Percentiles rank a stretch among this genome's conserved stretches.
These are phyloP conservation scores for Cremastinae sp. DNA, from an alignment of 2,888 invertebrate genomes.

Conservation along the genomic window DNA sequence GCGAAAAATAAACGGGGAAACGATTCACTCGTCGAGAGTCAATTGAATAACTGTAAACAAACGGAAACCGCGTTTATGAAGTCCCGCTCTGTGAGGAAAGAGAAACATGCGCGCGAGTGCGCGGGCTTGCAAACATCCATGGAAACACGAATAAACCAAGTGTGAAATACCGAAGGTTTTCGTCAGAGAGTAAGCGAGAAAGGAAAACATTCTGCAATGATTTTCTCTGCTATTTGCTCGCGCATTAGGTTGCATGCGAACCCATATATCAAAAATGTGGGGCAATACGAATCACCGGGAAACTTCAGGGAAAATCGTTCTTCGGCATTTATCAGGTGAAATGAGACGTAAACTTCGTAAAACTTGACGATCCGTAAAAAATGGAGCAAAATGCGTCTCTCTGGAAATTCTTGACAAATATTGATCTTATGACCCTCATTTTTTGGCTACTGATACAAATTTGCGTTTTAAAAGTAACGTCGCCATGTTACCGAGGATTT, in stretches of 20 bases:
- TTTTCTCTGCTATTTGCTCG: slow-evolving; percentile 24
- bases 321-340: too few relatives aligned
- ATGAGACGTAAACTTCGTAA: too few relatives aligned
- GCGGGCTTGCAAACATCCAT: not conserved
- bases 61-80: slow-evolving; percentile 51
- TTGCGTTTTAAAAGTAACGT: too few relatives aligned
- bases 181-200: slow-evolving; percentile 6
- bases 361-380: too few relatives aligned
- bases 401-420: too few relatives aligned
- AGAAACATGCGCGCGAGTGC: slow-evolving; percentile 2
- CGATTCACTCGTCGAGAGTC: slow-evolving; percentile 55
- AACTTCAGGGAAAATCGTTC: slow-evolving; percentile 1
- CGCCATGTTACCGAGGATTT: too few relatives aligned
- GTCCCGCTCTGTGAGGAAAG: slow-evolving; percentile 12
- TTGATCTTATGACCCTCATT: too few relatives aligned
- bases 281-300: slow-evolving; percentile 9
- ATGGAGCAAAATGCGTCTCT: too few relatives aligned
- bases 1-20: slow-evolving; percentile 37
- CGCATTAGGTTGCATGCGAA: not conserved
- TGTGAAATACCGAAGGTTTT: slow-evolving; percentile 45
- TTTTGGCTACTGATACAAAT: too few relatives aligned
- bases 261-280: not conserved
- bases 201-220: slow-evolving; percentile 3
- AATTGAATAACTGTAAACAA: slow-evolving; percentile 57
- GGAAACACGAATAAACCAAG: slow-evolving; percentile 12